phyloP scores from a whole-genome alignment of 2,797 vertebrate genomes.

The Myotis planiceps region DNA sequence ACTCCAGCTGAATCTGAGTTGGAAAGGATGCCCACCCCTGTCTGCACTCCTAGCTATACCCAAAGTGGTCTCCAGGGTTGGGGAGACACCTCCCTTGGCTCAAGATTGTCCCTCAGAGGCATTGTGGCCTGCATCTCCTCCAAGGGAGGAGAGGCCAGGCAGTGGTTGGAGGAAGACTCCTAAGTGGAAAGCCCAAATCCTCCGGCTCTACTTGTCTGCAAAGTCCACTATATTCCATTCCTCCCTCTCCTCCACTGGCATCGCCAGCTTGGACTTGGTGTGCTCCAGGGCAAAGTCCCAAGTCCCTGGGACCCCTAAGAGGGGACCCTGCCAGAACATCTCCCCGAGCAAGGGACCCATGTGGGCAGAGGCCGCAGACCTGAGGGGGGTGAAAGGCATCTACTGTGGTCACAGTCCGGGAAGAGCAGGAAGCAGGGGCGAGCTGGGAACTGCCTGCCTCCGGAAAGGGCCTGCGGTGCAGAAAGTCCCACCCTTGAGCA shows the following conservation, averaged over 20 bases:
- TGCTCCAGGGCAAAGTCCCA: background rate
- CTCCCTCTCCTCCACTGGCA: background rate
- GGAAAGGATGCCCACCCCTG: background rate
- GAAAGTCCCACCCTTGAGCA: background rate
- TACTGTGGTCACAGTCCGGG: background rate
- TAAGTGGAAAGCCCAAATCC: background rate
- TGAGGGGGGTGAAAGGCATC: background rate
- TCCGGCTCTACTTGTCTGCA: background rate
- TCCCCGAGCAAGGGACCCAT: background rate
- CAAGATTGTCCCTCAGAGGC: background rate
- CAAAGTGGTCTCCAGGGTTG: background rate
- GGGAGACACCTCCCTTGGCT: background rate
- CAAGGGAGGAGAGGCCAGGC: background rate
- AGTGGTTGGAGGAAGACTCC: background rate
- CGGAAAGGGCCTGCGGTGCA: background rate
- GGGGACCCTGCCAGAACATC: background rate
- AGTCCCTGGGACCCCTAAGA: background rate
- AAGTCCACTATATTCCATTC: background rate
- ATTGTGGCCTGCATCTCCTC: background rate
- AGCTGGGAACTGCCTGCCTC: background rate
- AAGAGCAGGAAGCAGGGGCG: too few species aligned
- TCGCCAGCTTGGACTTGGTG: background rate
- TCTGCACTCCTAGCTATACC: background rate
- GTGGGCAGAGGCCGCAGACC: too few species aligned
- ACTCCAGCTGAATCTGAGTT: background rate